A percentile compares a stretch with the other conserved stretches of the same genome.
Conservation (phyloP, 2,113 vertebrate species). For the Eptesicus fuscus region DNA sequence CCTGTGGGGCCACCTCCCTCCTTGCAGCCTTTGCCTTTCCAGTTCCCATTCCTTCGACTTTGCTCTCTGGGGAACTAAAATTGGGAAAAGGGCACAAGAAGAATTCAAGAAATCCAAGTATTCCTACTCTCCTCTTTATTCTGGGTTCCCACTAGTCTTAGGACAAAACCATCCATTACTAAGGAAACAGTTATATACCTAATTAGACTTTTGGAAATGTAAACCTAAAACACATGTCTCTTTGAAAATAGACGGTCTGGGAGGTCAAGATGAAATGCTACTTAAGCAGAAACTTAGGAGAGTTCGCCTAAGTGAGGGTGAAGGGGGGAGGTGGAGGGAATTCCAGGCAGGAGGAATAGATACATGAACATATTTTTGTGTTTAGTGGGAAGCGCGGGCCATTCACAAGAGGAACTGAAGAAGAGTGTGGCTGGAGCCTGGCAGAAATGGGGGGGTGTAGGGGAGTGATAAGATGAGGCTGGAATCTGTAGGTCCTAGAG, state of each 20-base stretch:
- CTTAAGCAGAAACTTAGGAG: neutral
- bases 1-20: neutral
- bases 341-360: neutral
- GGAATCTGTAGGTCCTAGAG: neutral
- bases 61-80: neutral
- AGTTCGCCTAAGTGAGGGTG: neutral
- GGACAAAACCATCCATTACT: neutral
- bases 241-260: neutral
- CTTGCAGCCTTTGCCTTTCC: neutral
- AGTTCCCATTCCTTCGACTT: neutral
- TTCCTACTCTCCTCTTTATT: neutral
- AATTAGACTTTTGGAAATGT: neutral
- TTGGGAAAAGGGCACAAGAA: neutral
- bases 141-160: neutral
- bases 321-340: neutral
- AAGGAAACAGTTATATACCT: neutral
- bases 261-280: neutral
- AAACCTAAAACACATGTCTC: neutral
- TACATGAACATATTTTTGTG: neutral
- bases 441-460: rapidly evolving
- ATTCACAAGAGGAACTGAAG: neutral
- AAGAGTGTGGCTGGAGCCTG: neutral
- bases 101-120: neutral
- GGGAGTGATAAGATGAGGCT: neutral
- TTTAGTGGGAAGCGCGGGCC: neutral